A percentile compares a stretch with the other conserved stretches of the same genome.
phyloP scores from a whole-genome alignment of 2,888 invertebrate genomes.

The Macrostomum cliftonense region DNA sequence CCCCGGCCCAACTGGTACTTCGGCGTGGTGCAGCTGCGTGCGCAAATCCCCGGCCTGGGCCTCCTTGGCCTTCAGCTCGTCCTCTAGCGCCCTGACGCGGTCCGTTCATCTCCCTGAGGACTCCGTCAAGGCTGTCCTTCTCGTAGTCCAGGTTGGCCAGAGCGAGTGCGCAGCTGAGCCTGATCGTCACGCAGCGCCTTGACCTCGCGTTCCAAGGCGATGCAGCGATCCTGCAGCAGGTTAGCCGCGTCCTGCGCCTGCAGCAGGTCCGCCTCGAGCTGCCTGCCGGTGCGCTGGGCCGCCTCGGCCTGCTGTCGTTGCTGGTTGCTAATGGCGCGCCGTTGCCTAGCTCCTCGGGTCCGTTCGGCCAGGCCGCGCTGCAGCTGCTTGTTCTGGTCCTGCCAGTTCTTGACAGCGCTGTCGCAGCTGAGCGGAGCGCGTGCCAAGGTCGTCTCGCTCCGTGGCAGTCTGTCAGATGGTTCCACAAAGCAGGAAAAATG shows the following conservation, averaged over 20 bases:
- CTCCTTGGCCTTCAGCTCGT: not conserved
- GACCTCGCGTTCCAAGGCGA: slow-evolving; percentile 21
- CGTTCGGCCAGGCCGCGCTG: slow-evolving; percentile 1
- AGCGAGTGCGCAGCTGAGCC: slow-evolving; percentile 20
- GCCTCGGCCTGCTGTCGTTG: too few species aligned
- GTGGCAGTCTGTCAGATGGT: slow-evolving; percentile 9
- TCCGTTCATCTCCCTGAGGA: slow-evolving; percentile 29
- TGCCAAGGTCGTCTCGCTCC: slow-evolving; percentile 17
- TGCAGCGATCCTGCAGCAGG: slow-evolving; percentile 12
- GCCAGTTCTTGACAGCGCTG: slow-evolving; percentile 22
- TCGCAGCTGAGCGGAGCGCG: slow-evolving; percentile 20
- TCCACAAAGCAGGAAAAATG: too few species aligned
- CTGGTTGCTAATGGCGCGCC: too few species aligned
- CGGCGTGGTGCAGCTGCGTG: slow-evolving; percentile 16
- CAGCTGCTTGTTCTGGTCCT: slow-evolving; percentile 24
- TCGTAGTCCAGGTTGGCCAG: slow-evolving; percentile 29
- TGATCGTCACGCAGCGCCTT: slow-evolving; percentile 22
- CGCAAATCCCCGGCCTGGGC: not conserved
- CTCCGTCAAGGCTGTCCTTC: slow-evolving; percentile 29
- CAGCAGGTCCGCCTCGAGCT: too few species aligned
- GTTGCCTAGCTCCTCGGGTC: not conserved
- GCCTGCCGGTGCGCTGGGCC: too few species aligned
- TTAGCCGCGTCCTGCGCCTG: too few species aligned
- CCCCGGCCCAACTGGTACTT: slow-evolving; percentile 3
- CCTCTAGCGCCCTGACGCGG: slow-evolving; percentile 1